Base-by-base conservation (phyloP, 2,888 invertebrate species). In the Cloeon dipterum region DNA sequence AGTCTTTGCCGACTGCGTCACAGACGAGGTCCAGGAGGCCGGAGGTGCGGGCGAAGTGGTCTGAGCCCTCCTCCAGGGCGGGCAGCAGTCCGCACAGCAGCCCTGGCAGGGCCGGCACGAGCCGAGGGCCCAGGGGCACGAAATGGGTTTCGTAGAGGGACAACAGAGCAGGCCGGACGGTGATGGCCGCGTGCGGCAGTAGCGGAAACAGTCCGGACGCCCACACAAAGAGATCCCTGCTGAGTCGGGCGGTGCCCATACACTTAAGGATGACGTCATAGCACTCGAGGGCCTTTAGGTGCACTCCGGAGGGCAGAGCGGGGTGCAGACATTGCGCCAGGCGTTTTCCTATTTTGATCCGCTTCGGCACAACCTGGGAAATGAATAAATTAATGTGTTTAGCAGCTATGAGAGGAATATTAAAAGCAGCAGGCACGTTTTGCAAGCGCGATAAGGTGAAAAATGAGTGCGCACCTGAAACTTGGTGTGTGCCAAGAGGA, bases 281-380 rank as follows among this genome's bases (percentile, higher is more conserved):
- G 0, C 85, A 83, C 59, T 89, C 88, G 44, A 89, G 58, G 17
- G 86, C 85, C 57, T 86, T 88, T 42, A 88, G 59, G 57, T 89
- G 89, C 19, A 89, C 89, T 23, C 89, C 88, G 38, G 81, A 78
- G 17, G 89, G 88, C 44, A 89, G 60, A 14, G 81, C 81, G 23
- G 88, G 88, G 60, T 91, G 88, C 67, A 89, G 77, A 54, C 89
- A 91, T 65, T 89, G 89, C 34, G 88, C 82, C 44, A 91, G 60
- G 42, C 89, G 66, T 59, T 89, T 91, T 35, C 83, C 79, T 43
- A 89, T 81, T 49, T 82, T 79, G 45, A 86, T 76, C 45, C 82
- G 63, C 43, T 83, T 66, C 5, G 89, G 89, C 48, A 91, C 79
- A 19, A 83, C 73, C 42, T 76, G 75, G 57, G 75, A 86, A 52